Percentiles rank a stretch among this genome's conserved stretches.
These are phyloP conservation scores for Theristicus caerulescens DNA, from an alignment of 2,113 vertebrate genomes.

Conservation along the genomic window DNA sequence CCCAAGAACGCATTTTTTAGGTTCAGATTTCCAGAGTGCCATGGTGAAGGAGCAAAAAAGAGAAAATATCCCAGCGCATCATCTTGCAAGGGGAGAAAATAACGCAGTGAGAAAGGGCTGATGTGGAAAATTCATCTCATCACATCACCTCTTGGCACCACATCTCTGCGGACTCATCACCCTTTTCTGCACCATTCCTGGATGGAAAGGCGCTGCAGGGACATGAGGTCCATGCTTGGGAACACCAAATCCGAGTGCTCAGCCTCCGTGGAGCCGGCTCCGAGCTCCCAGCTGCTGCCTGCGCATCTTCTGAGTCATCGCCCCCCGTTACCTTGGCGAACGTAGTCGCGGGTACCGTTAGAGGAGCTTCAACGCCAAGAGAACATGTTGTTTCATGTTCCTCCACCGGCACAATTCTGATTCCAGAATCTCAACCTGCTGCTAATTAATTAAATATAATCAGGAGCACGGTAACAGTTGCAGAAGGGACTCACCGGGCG, in stretches of 20 bases:
- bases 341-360: fast-evolving
- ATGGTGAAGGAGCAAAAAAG: background rate
- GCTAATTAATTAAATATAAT: slow-evolving; percentile 3
- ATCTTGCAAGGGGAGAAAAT: fast-evolving
- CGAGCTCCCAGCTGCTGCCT: background rate
- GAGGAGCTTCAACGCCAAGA: background rate
- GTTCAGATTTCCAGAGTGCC: background rate
- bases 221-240: fast-evolving
- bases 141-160: background rate
- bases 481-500: background rate
- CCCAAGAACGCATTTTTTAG: background rate
- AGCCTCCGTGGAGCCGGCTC: fast-evolving
- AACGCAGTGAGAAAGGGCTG: fast-evolving
- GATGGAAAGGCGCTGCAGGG: background rate
- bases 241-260: fast-evolving
- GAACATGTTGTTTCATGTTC: background rate
- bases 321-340: background rate
- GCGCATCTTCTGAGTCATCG: background rate
- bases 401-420: background rate
- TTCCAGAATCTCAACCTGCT: background rate
- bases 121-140: background rate
- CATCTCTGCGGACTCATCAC: fast-evolving
- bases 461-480: background rate
- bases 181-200: background rate
- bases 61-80: background rate